Percentiles rank a stretch among this genome's conserved stretches.
phyloP scores from a whole-genome alignment of 2,888 invertebrate species.

The Linnaemya tessellans region DNA sequence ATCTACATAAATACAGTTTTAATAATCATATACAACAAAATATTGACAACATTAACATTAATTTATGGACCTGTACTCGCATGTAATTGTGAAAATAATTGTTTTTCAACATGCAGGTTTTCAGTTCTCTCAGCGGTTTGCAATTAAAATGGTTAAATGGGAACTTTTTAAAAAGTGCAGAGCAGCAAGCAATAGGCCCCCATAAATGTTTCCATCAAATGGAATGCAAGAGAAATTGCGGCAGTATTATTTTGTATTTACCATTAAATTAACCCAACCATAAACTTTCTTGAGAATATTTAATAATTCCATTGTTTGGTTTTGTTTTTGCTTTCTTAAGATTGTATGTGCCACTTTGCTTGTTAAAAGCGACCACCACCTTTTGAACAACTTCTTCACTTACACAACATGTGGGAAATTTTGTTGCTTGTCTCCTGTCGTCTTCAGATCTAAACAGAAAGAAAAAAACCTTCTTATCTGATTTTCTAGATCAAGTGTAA shows the following conservation, averaged over 20 bases:
- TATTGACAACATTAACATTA: constrained; percentile 64
- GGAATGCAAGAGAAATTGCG: background rate
- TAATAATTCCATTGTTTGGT: constrained; percentile 61
- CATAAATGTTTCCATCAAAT: constrained; percentile 6
- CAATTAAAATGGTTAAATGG: constrained; percentile 16
- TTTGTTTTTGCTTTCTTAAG: background rate
- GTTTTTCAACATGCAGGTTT: constrained; percentile 33
- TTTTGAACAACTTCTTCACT: constrained; percentile 49
- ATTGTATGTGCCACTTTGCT: constrained; percentile 6
- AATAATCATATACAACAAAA: constrained; percentile 46
- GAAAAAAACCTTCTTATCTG: constrained; percentile 57
- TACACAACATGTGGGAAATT: constrained; percentile 64
- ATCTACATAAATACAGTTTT: constrained; percentile 61
- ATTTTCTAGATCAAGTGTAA: constrained; percentile 62
- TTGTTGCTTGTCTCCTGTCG: constrained; percentile 21
- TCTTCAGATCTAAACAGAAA: constrained; percentile 14
- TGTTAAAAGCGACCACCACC: constrained; percentile 52
- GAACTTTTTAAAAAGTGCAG: background rate
- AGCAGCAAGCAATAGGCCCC: constrained; percentile 5
- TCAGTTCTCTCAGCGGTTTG: background rate
- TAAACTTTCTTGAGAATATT: constrained; percentile 69
- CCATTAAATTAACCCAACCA: constrained; percentile 60
- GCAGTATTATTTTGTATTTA: constrained; percentile 21
- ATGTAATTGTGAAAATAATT: constrained; percentile 52
- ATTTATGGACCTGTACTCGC: constrained; percentile 48